Conservation (phyloP, 2,113 vertebrate genomes). For the Condylura cristata region DNA sequence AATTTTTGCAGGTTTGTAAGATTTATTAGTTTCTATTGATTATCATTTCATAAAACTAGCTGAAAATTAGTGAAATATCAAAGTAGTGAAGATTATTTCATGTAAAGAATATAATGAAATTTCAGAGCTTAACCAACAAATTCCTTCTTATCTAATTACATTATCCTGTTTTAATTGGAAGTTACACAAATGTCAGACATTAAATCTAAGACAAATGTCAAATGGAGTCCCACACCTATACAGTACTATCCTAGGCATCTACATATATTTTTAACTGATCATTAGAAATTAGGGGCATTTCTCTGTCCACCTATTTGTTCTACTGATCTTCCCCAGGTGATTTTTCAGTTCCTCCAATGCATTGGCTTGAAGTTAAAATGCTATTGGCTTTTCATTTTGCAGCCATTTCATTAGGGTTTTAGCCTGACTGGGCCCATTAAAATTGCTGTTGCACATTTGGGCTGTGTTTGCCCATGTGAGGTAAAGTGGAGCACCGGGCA, state of each 20-base stretch:
- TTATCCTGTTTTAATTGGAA: conserved; percentile 68
- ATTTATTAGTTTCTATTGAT: conserved; percentile 12
- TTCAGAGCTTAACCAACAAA: conserved; percentile 36
- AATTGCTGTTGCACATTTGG: background rate
- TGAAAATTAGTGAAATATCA: conserved; percentile 41
- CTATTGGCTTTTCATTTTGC: conserved; percentile 25
- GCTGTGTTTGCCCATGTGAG: conserved; percentile 42
- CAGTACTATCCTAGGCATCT: background rate
- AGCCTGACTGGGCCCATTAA: conserved; percentile 8
- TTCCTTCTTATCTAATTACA: conserved; percentile 63
- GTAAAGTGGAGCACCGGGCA: background rate
- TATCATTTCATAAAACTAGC: background rate
- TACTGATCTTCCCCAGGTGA: conserved; percentile 38
- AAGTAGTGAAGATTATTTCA: conserved; percentile 53
- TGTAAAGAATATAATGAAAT: conserved; percentile 53
- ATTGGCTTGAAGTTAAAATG: conserved; percentile 31
- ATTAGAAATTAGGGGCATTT: conserved; percentile 38
- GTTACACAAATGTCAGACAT: conserved; percentile 61
- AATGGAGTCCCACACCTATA: conserved; percentile 3
- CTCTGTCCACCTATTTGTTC: conserved; percentile 28
- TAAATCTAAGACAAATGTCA: conserved; percentile 74
- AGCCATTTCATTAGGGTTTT: conserved; percentile 50
- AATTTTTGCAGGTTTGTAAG: background rate
- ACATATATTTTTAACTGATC: conserved; percentile 15
- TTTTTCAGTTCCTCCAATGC: conserved; percentile 15